These are phyloP conservation scores for Smithornis capensis DNA, from an alignment of 2,113 vertebrate species.

Conservation along the genomic window DNA sequence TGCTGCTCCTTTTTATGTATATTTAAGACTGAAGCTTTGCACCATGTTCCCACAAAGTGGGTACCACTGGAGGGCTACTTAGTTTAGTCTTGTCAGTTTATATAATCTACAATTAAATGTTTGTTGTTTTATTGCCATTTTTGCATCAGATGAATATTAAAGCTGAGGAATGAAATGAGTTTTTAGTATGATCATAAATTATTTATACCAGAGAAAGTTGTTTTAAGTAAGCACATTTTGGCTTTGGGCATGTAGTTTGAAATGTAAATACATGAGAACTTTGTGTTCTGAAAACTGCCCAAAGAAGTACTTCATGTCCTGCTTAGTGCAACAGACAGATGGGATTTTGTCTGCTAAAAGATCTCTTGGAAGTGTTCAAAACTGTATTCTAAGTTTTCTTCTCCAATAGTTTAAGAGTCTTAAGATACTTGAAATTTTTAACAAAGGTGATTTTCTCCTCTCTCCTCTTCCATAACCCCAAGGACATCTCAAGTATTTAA, in stretches of 20 bases:
- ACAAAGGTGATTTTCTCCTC: background rate
- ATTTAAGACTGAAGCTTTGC: background rate
- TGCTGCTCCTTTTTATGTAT: background rate
- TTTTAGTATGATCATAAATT: background rate
- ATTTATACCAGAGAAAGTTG: background rate
- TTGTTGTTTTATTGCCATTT: background rate
- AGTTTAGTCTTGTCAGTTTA: background rate
- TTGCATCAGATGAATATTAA: background rate
- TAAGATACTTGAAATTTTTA: background rate
- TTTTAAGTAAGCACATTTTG: background rate
- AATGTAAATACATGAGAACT: background rate
- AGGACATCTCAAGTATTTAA: background rate
- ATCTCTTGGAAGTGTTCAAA: background rate
- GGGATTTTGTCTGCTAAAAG: background rate
- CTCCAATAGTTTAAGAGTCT: background rate
- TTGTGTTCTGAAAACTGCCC: background rate
- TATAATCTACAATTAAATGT: background rate
- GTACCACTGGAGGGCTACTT: background rate
- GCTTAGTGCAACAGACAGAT: background rate
- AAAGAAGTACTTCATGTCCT: background rate
- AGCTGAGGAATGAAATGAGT: background rate
- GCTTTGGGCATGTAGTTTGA: background rate
- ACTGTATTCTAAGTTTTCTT: background rate
- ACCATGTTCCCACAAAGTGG: background rate
- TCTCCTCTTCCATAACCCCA: background rate